Conservation (phyloP, 2,888 invertebrate species). For the Protophormia terraenovae region DNA sequence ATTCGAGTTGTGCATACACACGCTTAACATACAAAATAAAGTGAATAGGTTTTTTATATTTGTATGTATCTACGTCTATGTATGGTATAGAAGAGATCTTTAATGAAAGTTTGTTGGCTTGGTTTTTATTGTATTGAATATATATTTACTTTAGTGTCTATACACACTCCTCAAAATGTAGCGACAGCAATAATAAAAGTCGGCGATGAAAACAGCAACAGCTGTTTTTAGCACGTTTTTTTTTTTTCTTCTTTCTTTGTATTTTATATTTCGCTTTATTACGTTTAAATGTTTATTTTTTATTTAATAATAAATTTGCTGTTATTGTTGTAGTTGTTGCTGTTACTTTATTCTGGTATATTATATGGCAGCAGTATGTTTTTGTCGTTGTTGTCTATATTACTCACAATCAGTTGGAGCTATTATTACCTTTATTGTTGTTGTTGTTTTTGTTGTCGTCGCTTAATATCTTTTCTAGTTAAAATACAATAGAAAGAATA, state of each 20-base stretch:
- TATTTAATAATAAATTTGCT: neutral
- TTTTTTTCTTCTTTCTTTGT: slow-evolving; percentile 9
- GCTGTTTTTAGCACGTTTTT: slow-evolving; percentile 67
- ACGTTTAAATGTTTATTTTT: slow-evolving; percentile 50
- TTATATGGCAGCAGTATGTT: slow-evolving; percentile 31
- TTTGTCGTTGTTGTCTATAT: slow-evolving; percentile 15
- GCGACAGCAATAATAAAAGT: neutral
- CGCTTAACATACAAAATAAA: neutral
- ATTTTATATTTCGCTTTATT: slow-evolving; percentile 39
- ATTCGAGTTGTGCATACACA: slow-evolving; percentile 18
- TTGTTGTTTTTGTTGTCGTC: slow-evolving; percentile 15
- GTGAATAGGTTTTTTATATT: slow-evolving; percentile 13
- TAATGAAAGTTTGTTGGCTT: slow-evolving; percentile 22
- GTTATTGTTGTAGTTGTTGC: slow-evolving; percentile 36
- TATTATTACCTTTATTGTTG: slow-evolving; percentile 20
- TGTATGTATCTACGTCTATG: neutral
- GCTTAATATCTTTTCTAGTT: slow-evolving; percentile 35
- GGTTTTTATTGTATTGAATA: neutral
- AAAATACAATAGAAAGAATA: slow-evolving; percentile 20
- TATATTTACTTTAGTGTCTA: slow-evolving; percentile 17
- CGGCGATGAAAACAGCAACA: slow-evolving; percentile 52
- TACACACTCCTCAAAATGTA: slow-evolving; percentile 17
- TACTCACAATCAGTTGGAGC: slow-evolving; percentile 48
- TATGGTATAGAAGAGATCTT: slow-evolving; percentile 30
- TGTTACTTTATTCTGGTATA: slow-evolving; percentile 42